Percentiles rank a stretch among this genome's conserved stretches.
phyloP scores from a whole-genome alignment of 2,113 vertebrate species.

The Neolamprologus modestus region DNA sequence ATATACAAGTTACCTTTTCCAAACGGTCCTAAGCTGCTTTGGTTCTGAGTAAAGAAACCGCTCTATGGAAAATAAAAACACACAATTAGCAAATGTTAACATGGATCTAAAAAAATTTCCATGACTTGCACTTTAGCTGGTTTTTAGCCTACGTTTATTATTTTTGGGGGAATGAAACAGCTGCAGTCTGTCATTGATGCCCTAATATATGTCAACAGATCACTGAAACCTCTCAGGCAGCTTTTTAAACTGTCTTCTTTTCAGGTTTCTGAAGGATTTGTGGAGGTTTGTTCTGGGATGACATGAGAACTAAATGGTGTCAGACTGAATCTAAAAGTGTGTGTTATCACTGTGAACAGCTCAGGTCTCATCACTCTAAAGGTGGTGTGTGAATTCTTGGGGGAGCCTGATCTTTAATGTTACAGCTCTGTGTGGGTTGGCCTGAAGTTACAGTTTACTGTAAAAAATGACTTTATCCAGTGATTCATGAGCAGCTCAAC shows the following conservation, averaged over 20 bases:
- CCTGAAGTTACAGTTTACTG: neutral
- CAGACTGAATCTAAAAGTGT: neutral
- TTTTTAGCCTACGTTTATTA: neutral
- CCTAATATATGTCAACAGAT: neutral
- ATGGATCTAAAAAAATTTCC: neutral
- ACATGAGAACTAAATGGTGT: neutral
- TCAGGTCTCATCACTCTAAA: neutral
- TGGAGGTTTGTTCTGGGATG: neutral
- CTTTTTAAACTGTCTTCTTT: neutral
- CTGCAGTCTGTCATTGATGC: neutral
- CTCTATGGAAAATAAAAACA: constrained; percentile 48
- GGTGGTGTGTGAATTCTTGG: neutral
- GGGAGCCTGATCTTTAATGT: neutral
- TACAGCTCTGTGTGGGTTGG: neutral
- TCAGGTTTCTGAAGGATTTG: neutral
- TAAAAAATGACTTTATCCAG: neutral
- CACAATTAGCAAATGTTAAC: neutral
- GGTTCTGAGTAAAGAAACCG: constrained; percentile 66
- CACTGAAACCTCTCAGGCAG: neutral
- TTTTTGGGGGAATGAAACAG: neutral
- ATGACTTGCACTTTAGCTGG: neutral
- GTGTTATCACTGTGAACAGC: neutral
- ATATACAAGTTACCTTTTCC: constrained; percentile 75
- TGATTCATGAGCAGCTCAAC: neutral
- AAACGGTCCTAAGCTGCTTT: constrained; percentile 70